Conservation (phyloP, 2,797 vertebrate genomes). For the Tokudaia muenninki region DNA sequence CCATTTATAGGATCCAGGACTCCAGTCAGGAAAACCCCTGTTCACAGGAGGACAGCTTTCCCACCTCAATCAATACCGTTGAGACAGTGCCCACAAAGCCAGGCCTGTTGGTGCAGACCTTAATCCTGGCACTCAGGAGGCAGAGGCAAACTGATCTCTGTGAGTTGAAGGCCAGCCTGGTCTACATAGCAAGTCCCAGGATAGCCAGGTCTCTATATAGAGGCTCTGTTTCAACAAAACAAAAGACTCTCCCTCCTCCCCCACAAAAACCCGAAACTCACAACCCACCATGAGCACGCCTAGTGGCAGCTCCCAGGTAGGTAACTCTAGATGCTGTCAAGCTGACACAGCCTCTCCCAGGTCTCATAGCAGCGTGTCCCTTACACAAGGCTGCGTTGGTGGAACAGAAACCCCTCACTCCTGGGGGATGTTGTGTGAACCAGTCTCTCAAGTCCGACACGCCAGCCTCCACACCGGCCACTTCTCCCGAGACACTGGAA, state of each 20-base stretch:
- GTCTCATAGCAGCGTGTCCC: not conserved
- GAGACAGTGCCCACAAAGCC: not conserved
- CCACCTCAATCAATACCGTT: not conserved
- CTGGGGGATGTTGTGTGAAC: not conserved
- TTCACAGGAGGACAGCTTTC: not conserved
- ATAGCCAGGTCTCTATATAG: not conserved
- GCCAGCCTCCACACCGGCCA: not conserved
- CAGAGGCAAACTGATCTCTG: not conserved
- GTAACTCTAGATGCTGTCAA: no score
- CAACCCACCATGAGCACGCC: no score
- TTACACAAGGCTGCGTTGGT: not conserved
- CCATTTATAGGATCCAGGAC: not conserved
- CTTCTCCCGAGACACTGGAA: slow-evolving; percentile 15
- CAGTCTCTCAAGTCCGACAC: not conserved
- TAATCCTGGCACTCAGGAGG: not conserved
- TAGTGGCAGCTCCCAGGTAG: not conserved
- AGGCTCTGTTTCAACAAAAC: not conserved
- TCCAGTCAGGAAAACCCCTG: not conserved
- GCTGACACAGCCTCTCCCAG: not conserved
- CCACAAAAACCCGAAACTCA: no score
- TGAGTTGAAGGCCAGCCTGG: not conserved
- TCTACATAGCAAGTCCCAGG: not conserved
- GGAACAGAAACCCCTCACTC: not conserved
- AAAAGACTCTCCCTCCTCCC: not conserved
- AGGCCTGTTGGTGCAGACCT: not conserved